These are phyloP conservation scores for Melieria crassipennis DNA, from an alignment of 2,888 invertebrate genomes.

Conservation along the genomic window DNA sequence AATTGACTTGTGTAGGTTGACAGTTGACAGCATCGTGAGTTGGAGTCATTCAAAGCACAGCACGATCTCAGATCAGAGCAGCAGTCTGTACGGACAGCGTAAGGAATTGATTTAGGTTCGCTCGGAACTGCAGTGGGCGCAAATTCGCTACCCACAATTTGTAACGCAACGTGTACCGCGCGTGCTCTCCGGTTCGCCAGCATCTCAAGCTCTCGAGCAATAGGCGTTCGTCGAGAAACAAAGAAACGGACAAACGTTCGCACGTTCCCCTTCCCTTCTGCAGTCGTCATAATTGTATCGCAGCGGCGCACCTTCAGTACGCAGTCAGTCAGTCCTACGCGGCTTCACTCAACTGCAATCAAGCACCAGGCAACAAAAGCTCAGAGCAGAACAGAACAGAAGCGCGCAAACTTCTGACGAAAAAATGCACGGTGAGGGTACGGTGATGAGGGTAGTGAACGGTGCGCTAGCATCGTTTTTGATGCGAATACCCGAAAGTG, in stretches of 20 bases:
- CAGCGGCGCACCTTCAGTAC: constrained; percentile 9
- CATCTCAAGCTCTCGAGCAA: neutral
- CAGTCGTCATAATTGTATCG: constrained; percentile 22
- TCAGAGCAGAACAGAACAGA: neutral
- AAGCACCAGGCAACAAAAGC: neutral
- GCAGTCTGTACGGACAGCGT: no score
- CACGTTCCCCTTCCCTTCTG: constrained; percentile 12
- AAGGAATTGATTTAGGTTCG: neutral
- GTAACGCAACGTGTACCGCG: no score
- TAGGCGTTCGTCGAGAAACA: neutral
- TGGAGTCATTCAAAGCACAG: no score
- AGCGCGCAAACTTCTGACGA: neutral
- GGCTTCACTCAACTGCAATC: constrained; percentile 5
- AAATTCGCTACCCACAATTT: no score
- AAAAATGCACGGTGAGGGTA: neutral
- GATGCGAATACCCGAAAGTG: constrained; percentile 21
- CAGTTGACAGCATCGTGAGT: no score
- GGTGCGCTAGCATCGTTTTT: constrained; percentile 22
- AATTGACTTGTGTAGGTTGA: no score
- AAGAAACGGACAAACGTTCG: no score
- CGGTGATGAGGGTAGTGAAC: neutral
- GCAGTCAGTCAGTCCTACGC: constrained; percentile 6
- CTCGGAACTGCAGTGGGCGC: neutral
- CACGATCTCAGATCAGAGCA: no score
- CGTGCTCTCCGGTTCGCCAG: neutral